Base-by-base conservation (phyloP, 1,140 invertebrate species). In the Listronotus bonariensis region DNA sequence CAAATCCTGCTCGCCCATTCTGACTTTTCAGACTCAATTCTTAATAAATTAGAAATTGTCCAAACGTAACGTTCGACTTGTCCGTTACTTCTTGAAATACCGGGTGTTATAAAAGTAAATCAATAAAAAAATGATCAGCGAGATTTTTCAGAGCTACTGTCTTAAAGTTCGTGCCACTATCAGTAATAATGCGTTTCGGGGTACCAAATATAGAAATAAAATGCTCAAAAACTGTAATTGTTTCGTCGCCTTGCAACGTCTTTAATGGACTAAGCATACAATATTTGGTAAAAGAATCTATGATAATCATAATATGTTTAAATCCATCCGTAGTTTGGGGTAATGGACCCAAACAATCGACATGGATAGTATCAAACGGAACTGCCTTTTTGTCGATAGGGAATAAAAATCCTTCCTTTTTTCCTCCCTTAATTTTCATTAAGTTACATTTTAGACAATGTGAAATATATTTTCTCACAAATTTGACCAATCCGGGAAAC, bases 211-310 rank as follows among this genome's bases (percentile, higher is more conserved):
- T 3, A 26, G 20, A n/a, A n/a, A 1, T 26, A 26, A 26, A 1
- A 26, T 26, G 5, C 20, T 26, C n/a, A n/a, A n/a, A n/a, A n/a
- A n/a, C 5, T 26, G 20, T 1, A 26, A 26, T 26, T 26, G 20
- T 26, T 40, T 14, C 10, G 7, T 2, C 10, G 3, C 1, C 10
- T n/a, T 3, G 38, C 3, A 40, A 12, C 38, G 1, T 5, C 1
- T 43, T 43, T 43, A 1, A 26, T 26, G 20, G 20, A 5, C 5
- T 3, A 26, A 26, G 20, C 1, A 26, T 26, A 5, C 20, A 26
- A 52, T 52, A 52, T 52, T 52, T 52, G 0, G 70, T 74, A 51
- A 71, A 80, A 0, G 77, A 72, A n/a, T 80, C 78, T 0, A 80
- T 61, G 0, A 70, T 67, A 0, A 77, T 76, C 10, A 79, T 54